A percentile compares a stretch with the other conserved stretches of the same genome.
These are phyloP conservation scores for Urocyon cinereoargenteus DNA, from an alignment of 2,797 vertebrate genomes.

Conservation along the genomic window DNA sequence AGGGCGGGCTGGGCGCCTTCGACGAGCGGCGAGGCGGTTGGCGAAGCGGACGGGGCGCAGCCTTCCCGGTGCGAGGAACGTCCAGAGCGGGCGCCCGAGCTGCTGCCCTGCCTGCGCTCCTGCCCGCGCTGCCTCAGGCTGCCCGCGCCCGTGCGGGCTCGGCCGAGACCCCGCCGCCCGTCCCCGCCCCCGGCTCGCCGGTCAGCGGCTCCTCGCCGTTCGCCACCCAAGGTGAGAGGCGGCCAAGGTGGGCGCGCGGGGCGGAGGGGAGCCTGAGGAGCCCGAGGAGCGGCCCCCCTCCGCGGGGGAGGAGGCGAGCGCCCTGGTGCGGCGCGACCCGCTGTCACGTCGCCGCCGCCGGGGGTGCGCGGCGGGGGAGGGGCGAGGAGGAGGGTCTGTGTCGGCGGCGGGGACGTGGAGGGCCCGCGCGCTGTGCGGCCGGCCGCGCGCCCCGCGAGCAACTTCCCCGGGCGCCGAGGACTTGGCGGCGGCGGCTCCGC, in stretches of 20 bases:
- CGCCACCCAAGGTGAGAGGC: conserved; percentile 84
- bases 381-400: conserved; percentile 36
- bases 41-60: conserved; percentile 41
- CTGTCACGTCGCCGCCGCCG: conserved; percentile 62
- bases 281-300: background rate
- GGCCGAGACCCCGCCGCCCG: conserved; percentile 78
- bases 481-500: conserved; percentile 15
- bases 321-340: conserved; percentile 4
- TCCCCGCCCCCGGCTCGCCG: conserved; percentile 79
- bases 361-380: conserved; percentile 60
- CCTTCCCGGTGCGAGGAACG: conserved; percentile 41
- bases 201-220: conserved; percentile 81
- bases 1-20: conserved; percentile 44
- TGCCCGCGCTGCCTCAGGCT: conserved; percentile 91
- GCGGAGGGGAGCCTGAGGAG: no score
- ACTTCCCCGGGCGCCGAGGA: conserved; percentile 44
- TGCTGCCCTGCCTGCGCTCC: conserved; percentile 97
- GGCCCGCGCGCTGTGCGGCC: background rate
- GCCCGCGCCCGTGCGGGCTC: conserved; percentile 75
- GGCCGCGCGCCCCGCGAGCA: background rate
- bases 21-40: conserved; percentile 63
- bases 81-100: conserved; percentile 92
- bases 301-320: background rate
- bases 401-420: background rate
- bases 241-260: background rate